Evolutionary conservation across 2,797 vertebrate species (phyloP).

Genomic region (Emydoidea blandingii): DNA sequence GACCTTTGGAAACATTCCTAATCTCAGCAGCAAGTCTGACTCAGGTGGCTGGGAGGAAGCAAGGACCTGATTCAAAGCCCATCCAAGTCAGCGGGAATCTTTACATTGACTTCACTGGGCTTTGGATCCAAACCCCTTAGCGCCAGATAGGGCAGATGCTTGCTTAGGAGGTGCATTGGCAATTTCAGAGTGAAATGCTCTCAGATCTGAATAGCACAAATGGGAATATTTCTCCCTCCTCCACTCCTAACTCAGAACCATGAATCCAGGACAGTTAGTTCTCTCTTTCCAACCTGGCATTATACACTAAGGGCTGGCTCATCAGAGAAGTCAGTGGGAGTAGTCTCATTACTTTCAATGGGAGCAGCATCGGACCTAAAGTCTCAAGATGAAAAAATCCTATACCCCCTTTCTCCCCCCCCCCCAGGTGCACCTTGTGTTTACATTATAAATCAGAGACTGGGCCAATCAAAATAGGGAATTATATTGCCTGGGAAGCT

Average conservation of each 20-base stretch:
- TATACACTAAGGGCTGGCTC: not conserved
- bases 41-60: not conserved
- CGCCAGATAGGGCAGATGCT: not conserved
- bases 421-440: not conserved
- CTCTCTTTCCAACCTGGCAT: not conserved
- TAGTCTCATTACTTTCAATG: not conserved
- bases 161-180: not conserved
- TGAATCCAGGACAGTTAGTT: rapidly evolving
- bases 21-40: not conserved
- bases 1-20: not conserved
- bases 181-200: not conserved
- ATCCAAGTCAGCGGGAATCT: not conserved
- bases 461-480: not conserved
- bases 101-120: not conserved
- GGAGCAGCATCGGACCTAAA: not conserved
- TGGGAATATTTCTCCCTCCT: not conserved
- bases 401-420: rapidly evolving
- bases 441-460: not conserved
- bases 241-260: not conserved
- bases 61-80: not conserved
- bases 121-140: not conserved
- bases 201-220: not conserved
- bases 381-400: not conserved
- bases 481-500: not conserved
- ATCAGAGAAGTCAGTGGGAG: not conserved